Conservation (phyloP, 2,113 vertebrate genomes). For the Menura novaehollandiae region DNA sequence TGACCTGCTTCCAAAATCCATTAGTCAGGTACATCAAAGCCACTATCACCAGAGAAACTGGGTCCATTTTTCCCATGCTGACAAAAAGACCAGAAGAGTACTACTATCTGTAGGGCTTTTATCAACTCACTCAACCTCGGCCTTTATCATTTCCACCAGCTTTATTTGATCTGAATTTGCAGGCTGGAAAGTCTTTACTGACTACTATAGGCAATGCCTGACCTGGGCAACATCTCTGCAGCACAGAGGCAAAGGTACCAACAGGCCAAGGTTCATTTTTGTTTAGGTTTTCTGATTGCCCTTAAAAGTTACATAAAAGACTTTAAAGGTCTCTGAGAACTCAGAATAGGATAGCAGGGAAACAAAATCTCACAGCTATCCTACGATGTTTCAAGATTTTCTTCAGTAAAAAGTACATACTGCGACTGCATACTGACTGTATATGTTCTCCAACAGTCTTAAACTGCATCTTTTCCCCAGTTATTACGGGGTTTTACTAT, state of each 20-base stretch:
- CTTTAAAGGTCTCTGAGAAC: not conserved
- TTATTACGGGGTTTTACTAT: not conserved
- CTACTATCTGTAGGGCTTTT: not conserved
- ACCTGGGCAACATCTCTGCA: not conserved
- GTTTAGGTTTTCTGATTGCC: not conserved
- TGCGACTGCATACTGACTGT: not conserved
- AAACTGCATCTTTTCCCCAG: not conserved
- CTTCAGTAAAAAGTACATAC: not conserved
- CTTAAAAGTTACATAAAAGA: not conserved
- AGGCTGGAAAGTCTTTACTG: not conserved
- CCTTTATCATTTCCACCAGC: not conserved
- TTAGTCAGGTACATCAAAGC: not conserved
- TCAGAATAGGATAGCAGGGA: not conserved
- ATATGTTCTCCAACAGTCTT: not conserved
- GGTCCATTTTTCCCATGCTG: not conserved
- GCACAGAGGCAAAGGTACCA: not conserved
- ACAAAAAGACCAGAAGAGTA: not conserved
- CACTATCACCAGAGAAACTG: not conserved
- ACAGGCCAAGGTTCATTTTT: not conserved
- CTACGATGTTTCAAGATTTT: not conserved
- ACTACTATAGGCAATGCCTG: not conserved
- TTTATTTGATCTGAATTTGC: constrained; percentile 19
- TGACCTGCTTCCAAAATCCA: not conserved
- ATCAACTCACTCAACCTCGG: not conserved
- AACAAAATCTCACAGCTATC: not conserved